These are phyloP conservation scores for Larimichthys polyactis DNA, from an alignment of 2,113 vertebrate genomes.

Conservation along the genomic window DNA sequence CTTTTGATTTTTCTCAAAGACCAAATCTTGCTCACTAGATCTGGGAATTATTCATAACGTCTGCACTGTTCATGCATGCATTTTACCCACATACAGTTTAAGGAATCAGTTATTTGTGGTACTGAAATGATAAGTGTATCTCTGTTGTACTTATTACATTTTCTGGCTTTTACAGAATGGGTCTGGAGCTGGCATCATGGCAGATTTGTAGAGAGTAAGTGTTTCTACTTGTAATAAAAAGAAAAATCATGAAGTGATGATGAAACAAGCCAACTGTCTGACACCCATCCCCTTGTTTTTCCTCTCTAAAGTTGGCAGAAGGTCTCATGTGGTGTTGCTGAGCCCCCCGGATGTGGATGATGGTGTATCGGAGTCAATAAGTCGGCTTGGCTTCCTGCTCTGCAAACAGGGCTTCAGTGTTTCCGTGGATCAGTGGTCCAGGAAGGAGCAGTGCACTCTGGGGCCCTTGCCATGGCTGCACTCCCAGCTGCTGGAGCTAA, in stretches of 20 bases:
- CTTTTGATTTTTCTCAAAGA: conserved; percentile 15
- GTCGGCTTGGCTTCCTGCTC: conserved; percentile 83
- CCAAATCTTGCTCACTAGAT: not conserved
- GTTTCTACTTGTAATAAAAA: not conserved
- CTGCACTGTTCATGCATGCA: not conserved
- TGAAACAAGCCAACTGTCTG: conserved; percentile 9
- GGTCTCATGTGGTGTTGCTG: conserved; percentile 83
- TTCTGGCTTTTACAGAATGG: conserved; percentile 67
- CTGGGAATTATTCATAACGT: not conserved
- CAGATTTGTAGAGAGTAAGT: conserved; percentile 65
- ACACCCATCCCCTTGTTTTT: not conserved
- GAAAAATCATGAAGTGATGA: not conserved
- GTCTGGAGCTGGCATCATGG: conserved; percentile 58
- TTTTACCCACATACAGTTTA: not conserved
- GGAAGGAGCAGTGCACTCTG: conserved; percentile 76
- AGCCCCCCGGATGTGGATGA: conserved; percentile 82
- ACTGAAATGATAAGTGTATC: not conserved
- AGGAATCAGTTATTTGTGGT: not conserved
- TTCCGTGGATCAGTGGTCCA: conserved; percentile 88
- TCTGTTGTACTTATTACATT: conserved; percentile 8
- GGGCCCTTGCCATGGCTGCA: conserved; percentile 91
- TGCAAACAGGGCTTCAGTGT: conserved; percentile 81
- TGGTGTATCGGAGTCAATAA: conserved; percentile 74
- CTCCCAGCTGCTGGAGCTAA: conserved; percentile 80
- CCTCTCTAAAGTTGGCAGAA: conserved; percentile 54